These are phyloP conservation scores for Chelonoidis abingdonii DNA, from an alignment of 2,113 vertebrate species.

Conservation along the genomic window DNA sequence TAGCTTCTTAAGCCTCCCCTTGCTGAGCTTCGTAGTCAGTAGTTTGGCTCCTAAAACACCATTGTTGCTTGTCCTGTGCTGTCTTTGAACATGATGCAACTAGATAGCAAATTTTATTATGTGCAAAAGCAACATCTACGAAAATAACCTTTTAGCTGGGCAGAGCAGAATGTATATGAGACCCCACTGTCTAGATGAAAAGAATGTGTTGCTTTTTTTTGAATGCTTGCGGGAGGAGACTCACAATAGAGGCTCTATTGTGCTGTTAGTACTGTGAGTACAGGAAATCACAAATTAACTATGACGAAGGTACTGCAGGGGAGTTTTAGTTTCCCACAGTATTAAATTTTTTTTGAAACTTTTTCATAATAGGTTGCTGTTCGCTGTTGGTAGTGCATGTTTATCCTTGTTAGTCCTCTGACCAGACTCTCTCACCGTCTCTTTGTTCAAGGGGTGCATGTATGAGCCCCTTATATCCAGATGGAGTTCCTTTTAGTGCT, in stretches of 20 bases:
- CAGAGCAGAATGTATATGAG: slow-evolving; percentile 50
- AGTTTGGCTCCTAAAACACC: background rate
- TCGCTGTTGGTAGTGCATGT: background rate
- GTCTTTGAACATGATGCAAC: background rate
- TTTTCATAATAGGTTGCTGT: slow-evolving; percentile 38
- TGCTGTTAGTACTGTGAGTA: slow-evolving; percentile 56
- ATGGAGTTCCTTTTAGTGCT: slow-evolving; percentile 34
- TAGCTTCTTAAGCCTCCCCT: background rate
- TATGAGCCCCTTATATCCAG: slow-evolving; percentile 19
- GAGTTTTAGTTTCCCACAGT: slow-evolving; percentile 49
- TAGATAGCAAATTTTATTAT: slow-evolving; percentile 3
- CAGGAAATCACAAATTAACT: slow-evolving; percentile 75
- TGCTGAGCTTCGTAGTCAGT: background rate
- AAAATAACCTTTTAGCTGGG: slow-evolving; percentile 50
- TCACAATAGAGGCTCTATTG: slow-evolving; percentile 70
- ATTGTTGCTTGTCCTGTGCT: background rate
- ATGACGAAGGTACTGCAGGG: slow-evolving; percentile 51
- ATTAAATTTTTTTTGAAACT: slow-evolving; percentile 49
- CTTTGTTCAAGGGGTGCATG: background rate
- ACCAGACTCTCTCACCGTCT: background rate
- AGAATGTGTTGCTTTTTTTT: slow-evolving; percentile 67
- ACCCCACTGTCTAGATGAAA: slow-evolving; percentile 63
- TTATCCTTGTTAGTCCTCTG: slow-evolving; percentile 1
- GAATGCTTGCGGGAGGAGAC: slow-evolving; percentile 67
- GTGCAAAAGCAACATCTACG: slow-evolving; percentile 14